Conservation (phyloP, 2,113 vertebrate species). For the Grallaria varia region DNA sequence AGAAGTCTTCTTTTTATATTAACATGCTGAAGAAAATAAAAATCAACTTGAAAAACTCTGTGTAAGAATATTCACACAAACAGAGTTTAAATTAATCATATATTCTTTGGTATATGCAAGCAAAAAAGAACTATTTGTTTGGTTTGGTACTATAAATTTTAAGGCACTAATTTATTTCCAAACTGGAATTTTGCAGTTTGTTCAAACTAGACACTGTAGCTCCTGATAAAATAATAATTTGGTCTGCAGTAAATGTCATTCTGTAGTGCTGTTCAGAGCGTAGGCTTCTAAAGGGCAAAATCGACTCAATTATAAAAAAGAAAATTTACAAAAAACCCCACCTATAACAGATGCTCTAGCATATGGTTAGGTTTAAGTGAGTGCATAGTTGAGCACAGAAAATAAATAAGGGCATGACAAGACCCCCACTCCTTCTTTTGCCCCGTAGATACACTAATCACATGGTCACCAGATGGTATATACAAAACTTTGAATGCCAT, state of each 20-base stretch:
- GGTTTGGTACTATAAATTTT: background rate
- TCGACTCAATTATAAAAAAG: slow-evolving; percentile 12
- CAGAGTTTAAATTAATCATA: background rate
- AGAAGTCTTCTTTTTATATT: background rate
- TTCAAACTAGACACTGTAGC: background rate
- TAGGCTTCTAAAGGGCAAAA: slow-evolving; percentile 43
- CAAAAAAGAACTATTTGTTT: background rate
- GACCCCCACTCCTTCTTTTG: slow-evolving; percentile 6
- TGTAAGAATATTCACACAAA: background rate
- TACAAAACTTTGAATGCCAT: slow-evolving; percentile 10
- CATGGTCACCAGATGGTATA: slow-evolving; percentile 42
- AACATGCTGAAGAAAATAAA: background rate
- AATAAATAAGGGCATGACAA: slow-evolving; percentile 64
- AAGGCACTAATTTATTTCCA: background rate
- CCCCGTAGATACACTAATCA: slow-evolving; percentile 43
- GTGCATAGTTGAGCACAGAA: slow-evolving; percentile 48
- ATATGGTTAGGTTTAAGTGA: slow-evolving; percentile 63
- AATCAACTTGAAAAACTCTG: background rate
- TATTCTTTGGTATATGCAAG: background rate
- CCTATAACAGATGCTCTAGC: slow-evolving; percentile 58
- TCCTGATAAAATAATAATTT: slow-evolving; percentile 31
- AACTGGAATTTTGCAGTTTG: background rate
- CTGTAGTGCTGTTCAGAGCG: background rate
- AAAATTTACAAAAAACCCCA: slow-evolving; percentile 20
- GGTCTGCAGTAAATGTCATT: slow-evolving; percentile 29